Percentiles rank a stretch among this genome's conserved stretches.
These are phyloP conservation scores for Synergus laeviventris DNA, from an alignment of 2,888 invertebrate genomes.

Conservation along the genomic window DNA sequence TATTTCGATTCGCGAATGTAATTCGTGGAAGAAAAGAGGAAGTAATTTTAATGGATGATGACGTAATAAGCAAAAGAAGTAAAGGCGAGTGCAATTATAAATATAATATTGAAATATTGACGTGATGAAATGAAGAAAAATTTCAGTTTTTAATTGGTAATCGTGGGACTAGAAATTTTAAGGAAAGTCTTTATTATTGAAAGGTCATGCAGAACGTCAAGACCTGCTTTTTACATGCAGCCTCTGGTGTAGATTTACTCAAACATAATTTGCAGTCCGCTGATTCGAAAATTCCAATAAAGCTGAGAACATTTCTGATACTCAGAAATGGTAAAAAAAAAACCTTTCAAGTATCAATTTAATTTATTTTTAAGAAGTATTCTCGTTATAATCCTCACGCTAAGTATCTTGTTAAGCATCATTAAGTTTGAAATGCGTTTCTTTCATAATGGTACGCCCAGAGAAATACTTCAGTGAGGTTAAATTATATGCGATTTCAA, in stretches of 20 bases:
- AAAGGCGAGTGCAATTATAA: not conserved
- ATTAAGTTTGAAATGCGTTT: conserved; percentile 9
- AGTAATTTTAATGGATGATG: not conserved
- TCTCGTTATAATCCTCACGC: not conserved
- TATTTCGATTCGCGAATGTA: conserved; percentile 14
- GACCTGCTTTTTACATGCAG: not conserved
- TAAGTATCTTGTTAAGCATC: conserved; percentile 20
- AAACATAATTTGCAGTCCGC: conserved; percentile 4
- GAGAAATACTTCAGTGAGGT: not conserved
- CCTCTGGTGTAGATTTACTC: not conserved
- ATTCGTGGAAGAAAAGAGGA: conserved; percentile 30
- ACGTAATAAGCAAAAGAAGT: not conserved
- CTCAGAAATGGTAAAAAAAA: not conserved
- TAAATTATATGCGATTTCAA: not conserved
- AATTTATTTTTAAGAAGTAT: not conserved
- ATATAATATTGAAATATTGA: not conserved
- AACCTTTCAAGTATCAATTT: not conserved
- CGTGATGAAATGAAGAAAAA: not conserved
- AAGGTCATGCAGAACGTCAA: not conserved
- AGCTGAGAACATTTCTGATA: not conserved
- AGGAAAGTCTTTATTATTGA: not conserved
- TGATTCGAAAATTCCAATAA: not conserved
- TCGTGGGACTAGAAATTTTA: conserved; percentile 3
- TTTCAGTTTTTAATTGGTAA: not conserved
- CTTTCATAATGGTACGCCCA: not conserved